Conservation (phyloP, 1,140 invertebrate species). For the Drosophila trapezifrons region DNA sequence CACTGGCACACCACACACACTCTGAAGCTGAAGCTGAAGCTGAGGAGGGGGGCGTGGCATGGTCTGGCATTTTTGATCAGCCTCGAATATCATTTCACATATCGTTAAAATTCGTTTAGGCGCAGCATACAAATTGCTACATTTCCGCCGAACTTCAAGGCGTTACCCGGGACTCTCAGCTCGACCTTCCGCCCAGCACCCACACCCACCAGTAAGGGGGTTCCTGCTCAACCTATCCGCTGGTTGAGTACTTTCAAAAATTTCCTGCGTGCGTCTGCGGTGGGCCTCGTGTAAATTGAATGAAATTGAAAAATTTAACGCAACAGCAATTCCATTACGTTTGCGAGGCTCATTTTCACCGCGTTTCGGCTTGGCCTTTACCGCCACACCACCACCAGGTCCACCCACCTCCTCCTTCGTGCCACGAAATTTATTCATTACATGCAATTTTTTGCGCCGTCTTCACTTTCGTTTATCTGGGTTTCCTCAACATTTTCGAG, state of each 20-base stretch:
- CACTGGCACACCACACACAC: conserved; percentile 4
- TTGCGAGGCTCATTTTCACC: conserved; percentile 78
- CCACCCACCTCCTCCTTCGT: conserved; percentile 15
- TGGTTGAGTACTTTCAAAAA: conserved; percentile 63
- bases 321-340: conserved; percentile 80
- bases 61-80: conserved; percentile 76
- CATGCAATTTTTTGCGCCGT: conserved; percentile 78
- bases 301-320: conserved; percentile 83
- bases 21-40: too few relatives aligned
- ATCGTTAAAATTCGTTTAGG: conserved; percentile 83
- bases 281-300: conserved; percentile 76
- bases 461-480: conserved; percentile 81
- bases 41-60: conserved; percentile 21
- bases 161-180: conserved; percentile 15
- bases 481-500: conserved; percentile 57
- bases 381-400: background rate
- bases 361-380: conserved; percentile 49
- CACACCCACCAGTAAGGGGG: background rate
- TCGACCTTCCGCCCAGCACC: background rate
- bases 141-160: conserved; percentile 76
- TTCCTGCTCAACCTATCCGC: conserved; percentile 8
- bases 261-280: conserved; percentile 69
- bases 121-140: conserved; percentile 82
- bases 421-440: conserved; percentile 78
- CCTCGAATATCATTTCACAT: conserved; percentile 82